phyloP scores from a whole-genome alignment of 1,140 invertebrate species.

The Parapsyche elsis region DNA sequence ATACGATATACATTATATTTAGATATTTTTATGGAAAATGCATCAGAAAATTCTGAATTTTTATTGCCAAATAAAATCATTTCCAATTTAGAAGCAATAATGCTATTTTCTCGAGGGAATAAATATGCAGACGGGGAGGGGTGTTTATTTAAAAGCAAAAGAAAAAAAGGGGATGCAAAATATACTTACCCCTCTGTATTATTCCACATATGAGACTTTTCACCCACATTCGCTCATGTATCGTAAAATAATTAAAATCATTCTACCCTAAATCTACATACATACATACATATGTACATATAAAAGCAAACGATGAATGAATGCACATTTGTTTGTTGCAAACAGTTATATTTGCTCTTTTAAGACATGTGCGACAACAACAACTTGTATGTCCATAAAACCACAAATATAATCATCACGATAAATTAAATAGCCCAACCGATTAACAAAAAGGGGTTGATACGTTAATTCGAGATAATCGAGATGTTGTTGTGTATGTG shows the following conservation, averaged over 20 bases:
- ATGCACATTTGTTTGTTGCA: no score
- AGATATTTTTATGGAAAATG: not conserved
- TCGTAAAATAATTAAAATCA: slow-evolving; percentile 27
- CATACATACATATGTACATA: not conserved
- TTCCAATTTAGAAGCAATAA: slow-evolving; percentile 30
- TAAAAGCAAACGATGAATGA: no score
- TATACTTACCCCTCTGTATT: not conserved
- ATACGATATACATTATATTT: not conserved
- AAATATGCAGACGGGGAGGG: not conserved
- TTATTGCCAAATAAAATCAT: slow-evolving; percentile 26
- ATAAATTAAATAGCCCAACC: not conserved
- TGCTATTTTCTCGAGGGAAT: slow-evolving; percentile 1
- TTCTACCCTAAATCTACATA: not conserved
- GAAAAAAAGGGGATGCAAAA: slow-evolving; percentile 10
- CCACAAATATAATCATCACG: not conserved
- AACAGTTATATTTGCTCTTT: no score
- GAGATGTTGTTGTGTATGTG: not conserved
- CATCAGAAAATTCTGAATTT: not conserved
- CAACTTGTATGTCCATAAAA: not conserved
- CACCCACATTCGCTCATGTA: not conserved
- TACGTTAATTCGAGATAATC: slow-evolving; percentile 23
- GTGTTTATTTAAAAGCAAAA: slow-evolving; percentile 29
- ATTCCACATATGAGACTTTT: not conserved
- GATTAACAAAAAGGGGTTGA: not conserved
- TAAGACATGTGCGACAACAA: no score